Evolutionary conservation across 2,797 vertebrate species (phyloP).

Genomic region (Microcaecilia unicolor): DNA sequence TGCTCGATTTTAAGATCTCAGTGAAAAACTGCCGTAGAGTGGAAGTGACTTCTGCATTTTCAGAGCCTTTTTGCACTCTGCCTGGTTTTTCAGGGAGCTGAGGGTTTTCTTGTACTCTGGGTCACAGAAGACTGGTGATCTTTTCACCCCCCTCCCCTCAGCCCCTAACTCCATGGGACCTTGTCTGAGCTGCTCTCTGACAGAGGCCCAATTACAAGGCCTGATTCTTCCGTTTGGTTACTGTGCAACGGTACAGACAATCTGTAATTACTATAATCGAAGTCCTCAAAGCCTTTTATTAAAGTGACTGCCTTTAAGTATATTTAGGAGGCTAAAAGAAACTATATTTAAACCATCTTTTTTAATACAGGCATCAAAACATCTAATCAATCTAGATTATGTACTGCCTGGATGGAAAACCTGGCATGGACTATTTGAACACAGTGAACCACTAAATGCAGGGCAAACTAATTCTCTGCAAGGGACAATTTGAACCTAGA

Average conservation of each 20-base stretch:
- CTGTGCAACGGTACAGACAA: not conserved
- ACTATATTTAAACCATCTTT: conserved; percentile 21
- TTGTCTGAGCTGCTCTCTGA: not conserved
- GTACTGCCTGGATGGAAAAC: too few relatives aligned
- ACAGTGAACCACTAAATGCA: too few relatives aligned
- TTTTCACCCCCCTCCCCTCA: not conserved
- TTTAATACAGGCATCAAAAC: conserved; percentile 8
- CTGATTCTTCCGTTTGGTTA: not conserved
- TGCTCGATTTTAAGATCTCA: too few relatives aligned
- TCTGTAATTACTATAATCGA: conserved; percentile 29
- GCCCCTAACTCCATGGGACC: not conserved
- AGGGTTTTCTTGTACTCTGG: too few relatives aligned
- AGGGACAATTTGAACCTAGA: too few relatives aligned
- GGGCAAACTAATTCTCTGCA: too few relatives aligned
- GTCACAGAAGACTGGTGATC: not conserved
- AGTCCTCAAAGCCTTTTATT: conserved; percentile 15
- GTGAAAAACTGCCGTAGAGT: too few relatives aligned
- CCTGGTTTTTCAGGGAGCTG: too few relatives aligned
- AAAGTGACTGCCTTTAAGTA: conserved; percentile 15
- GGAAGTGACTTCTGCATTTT: too few relatives aligned
- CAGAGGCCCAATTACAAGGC: not conserved
- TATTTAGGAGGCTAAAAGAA: conserved; percentile 21
- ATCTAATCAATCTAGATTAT: conserved; percentile 6
- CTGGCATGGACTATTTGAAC: too few relatives aligned
- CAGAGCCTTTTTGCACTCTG: too few relatives aligned